Evolutionary conservation across 2,113 vertebrate genomes (phyloP).

Genomic region (Ramphastos sulfuratus): DNA sequence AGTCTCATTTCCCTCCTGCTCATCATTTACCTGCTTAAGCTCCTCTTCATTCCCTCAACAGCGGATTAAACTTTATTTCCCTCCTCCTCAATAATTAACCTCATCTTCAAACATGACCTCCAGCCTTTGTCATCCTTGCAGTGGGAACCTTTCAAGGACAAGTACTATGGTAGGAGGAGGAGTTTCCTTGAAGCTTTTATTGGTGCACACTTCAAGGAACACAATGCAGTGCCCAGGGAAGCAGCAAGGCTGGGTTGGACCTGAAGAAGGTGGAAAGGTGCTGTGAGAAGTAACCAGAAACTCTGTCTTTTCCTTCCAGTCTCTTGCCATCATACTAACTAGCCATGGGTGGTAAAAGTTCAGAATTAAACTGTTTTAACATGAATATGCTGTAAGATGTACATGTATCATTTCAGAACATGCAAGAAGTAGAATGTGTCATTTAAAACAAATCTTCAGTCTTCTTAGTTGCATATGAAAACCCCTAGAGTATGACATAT

Average conservation of each 20-base stretch:
- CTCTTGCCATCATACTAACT: neutral
- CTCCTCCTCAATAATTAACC: neutral
- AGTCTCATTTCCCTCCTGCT: slow-evolving; percentile 10
- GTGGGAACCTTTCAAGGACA: neutral
- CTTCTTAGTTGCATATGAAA: neutral
- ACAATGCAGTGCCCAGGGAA: neutral
- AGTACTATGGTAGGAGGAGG: neutral
- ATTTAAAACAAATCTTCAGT: neutral
- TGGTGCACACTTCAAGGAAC: neutral
- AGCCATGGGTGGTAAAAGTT: neutral
- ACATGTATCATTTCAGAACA: neutral
- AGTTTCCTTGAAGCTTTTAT: neutral
- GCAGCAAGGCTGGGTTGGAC: neutral
- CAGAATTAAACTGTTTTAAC: neutral
- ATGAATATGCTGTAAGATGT: neutral
- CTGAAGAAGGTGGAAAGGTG: neutral
- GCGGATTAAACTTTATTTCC: neutral
- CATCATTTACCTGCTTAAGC: neutral
- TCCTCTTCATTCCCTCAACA: neutral
- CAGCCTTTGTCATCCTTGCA: neutral
- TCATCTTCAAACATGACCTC: neutral
- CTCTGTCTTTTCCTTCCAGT: neutral
- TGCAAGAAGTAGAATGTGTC: neutral
- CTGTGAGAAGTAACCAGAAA: neutral
- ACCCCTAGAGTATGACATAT: neutral